Conservation (phyloP, 2,888 invertebrate species). For the Diplazon laetatorius region DNA sequence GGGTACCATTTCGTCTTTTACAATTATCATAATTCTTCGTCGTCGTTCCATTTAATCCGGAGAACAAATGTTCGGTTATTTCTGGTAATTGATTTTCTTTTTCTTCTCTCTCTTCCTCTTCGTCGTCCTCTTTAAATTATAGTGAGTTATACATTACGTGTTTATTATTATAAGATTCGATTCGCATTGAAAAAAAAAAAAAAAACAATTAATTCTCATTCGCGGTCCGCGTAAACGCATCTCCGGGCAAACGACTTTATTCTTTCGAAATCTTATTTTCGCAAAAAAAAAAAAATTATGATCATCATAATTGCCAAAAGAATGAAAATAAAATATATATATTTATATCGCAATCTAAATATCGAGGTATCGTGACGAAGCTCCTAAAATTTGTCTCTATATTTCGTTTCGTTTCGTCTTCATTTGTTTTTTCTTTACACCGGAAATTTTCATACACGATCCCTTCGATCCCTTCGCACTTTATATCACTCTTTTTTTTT, state of each 20-base stretch:
- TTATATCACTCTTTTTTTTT: slow-evolving; percentile 42
- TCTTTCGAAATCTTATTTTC: neutral
- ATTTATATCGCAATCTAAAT: neutral
- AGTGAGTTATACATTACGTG: slow-evolving; percentile 78
- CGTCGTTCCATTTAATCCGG: slow-evolving; percentile 64
- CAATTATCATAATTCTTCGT: slow-evolving; percentile 56
- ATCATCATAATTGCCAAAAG: too few relatives aligned
- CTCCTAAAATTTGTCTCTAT: slow-evolving; percentile 32
- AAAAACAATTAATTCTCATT: slow-evolving; percentile 75
- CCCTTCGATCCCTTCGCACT: slow-evolving; percentile 9
- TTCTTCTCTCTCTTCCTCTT: slow-evolving; percentile 63
- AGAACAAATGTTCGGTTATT: slow-evolving; percentile 70
- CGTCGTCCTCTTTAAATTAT: slow-evolving; percentile 72
- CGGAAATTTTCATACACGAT: slow-evolving; percentile 29
- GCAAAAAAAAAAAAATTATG: slow-evolving; percentile 12
- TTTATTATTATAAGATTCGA: slow-evolving; percentile 76
- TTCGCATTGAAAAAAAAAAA: slow-evolving; percentile 76
- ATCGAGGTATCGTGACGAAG: slow-evolving; percentile 13
- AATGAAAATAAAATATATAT: too few relatives aligned
- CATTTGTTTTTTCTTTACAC: slow-evolving; percentile 49
- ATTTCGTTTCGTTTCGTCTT: too few relatives aligned
- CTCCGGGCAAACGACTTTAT: slow-evolving; percentile 51
- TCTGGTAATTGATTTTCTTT: slow-evolving; percentile 67
- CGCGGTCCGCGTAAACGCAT: slow-evolving; percentile 52
- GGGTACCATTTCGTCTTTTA: slow-evolving; percentile 60